Evolutionary conservation across 1,140 invertebrate species (phyloP).

Genomic region (Tyrophagus putrescentiae): DNA sequence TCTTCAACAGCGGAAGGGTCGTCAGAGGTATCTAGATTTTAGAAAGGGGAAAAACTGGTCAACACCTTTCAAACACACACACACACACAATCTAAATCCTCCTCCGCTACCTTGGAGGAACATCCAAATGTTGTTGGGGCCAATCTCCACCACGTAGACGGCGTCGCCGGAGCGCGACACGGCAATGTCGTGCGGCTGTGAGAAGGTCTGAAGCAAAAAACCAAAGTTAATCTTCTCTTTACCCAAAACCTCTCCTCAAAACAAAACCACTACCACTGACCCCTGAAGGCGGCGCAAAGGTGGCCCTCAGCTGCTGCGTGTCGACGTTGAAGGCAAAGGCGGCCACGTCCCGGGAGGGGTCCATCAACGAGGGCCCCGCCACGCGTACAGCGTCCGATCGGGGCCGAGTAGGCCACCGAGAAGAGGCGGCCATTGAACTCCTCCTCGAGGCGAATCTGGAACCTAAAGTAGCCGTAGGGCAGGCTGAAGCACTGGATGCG

Average conservation of each 20-base stretch:
- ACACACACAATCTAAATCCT: too few species aligned
- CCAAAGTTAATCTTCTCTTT: not conserved
- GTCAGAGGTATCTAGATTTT: too few species aligned
- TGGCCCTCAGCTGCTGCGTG: slow-evolving; percentile 47
- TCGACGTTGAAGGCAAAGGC: slow-evolving; percentile 52
- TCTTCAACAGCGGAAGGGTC: too few species aligned
- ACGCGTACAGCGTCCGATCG: slow-evolving; percentile 58
- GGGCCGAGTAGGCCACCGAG: slow-evolving; percentile 33
- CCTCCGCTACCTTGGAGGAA: too few species aligned
- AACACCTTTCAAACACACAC: too few species aligned
- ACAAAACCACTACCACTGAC: slow-evolving; percentile 16
- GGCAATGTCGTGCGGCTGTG: slow-evolving; percentile 62
- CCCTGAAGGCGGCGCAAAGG: slow-evolving; percentile 47
- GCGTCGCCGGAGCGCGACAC: slow-evolving; percentile 55
- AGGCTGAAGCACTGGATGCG: slow-evolving; percentile 44
- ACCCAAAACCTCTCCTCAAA: too few species aligned
- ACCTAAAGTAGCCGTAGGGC: slow-evolving; percentile 28
- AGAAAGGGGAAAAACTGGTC: too few species aligned
- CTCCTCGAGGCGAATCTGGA: slow-evolving; percentile 30
- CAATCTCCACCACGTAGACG: slow-evolving; percentile 68
- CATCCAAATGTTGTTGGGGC: slow-evolving; percentile 49
- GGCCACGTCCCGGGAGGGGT: slow-evolving; percentile 39
- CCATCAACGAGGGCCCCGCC: slow-evolving; percentile 53
- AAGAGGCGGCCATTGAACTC: slow-evolving; percentile 33
- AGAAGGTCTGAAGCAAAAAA: slow-evolving; percentile 40